phyloP scores from a whole-genome alignment of 1,140 invertebrate species.

The Elymnias hypermnestra region DNA sequence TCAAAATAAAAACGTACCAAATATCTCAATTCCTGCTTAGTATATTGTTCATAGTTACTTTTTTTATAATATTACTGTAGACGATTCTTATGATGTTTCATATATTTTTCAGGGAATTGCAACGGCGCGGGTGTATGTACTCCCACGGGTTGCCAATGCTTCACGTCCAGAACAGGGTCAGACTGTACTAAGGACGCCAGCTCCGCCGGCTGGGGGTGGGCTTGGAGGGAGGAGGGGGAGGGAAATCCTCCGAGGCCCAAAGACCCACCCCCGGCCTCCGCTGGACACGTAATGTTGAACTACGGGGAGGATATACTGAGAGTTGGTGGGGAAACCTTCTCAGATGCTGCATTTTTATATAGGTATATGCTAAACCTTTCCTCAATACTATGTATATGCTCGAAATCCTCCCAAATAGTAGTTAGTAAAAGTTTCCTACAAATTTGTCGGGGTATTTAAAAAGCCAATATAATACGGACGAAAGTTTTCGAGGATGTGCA shows the following conservation, averaged over 20 bases:
- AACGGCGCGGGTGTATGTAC: constrained; percentile 52
- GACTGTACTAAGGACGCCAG: constrained; percentile 33
- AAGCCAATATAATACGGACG: too few species aligned
- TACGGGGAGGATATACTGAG: constrained; percentile 37
- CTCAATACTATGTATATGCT: too few species aligned
- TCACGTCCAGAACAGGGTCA: constrained; percentile 25
- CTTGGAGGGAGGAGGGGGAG: constrained; percentile 45
- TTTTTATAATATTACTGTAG: too few species aligned
- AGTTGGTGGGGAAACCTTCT: constrained; percentile 53
- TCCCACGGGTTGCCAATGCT: constrained; percentile 39
- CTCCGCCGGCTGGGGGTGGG: constrained; percentile 40
- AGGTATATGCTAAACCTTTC: constrained; percentile 25
- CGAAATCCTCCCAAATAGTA: too few species aligned
- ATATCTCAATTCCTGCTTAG: too few species aligned
- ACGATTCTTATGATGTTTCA: too few species aligned
- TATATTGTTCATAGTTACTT: too few species aligned
- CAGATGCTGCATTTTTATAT: constrained; percentile 41
- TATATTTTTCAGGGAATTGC: constrained; percentile 51
- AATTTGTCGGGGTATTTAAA: too few species aligned
- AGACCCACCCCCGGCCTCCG: constrained; percentile 34
- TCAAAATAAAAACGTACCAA: too few species aligned
- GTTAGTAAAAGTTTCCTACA: too few species aligned
- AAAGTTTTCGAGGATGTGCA: too few species aligned
- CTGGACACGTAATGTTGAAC: constrained; percentile 39
- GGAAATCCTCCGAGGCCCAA: constrained; percentile 11